These are phyloP conservation scores for Noctuana brunneofusca DNA, from an alignment of 2,888 invertebrate genomes.

Conservation along the genomic window DNA sequence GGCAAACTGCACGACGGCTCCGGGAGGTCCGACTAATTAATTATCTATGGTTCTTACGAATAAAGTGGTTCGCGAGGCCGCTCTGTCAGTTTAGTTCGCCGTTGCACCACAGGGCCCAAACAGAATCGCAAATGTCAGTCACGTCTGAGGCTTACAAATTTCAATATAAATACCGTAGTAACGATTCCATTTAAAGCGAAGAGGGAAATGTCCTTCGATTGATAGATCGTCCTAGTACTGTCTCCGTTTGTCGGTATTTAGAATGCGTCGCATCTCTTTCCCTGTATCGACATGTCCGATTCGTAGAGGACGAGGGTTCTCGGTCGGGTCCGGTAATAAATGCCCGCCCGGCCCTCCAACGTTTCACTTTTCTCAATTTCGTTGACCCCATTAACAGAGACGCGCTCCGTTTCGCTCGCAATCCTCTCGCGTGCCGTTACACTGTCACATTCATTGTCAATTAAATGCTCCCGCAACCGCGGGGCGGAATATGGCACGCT, in stretches of 20 bases:
- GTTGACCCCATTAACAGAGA: conserved; percentile 73
- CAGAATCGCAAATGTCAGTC: background rate
- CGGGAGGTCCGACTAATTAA: conserved; percentile 61
- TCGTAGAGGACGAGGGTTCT: conserved; percentile 49
- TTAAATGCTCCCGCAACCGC: conserved; percentile 61
- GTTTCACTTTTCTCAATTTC: conserved; percentile 78
- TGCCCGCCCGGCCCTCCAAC: conserved; percentile 59
- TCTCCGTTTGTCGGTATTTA: conserved; percentile 47
- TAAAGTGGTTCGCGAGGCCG: conserved; percentile 41
- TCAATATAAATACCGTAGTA: background rate
- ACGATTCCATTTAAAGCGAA: conserved; percentile 18
- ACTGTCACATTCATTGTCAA: conserved; percentile 70
- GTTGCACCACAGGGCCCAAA: background rate
- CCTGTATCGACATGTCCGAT: conserved; percentile 48
- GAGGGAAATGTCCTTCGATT: conserved; percentile 38
- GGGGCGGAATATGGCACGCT: conserved; percentile 51
- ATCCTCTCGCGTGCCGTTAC: conserved; percentile 56
- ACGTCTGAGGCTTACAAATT: conserved; percentile 14
- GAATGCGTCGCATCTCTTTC: conserved; percentile 45
- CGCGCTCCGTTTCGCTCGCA: conserved; percentile 54
- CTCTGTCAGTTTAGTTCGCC: conserved; percentile 36
- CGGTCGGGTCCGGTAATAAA: conserved; percentile 57
- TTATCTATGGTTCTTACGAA: conserved; percentile 72
- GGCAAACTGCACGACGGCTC: conserved; percentile 54
- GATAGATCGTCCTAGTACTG: conserved; percentile 42